Base-by-base conservation (phyloP, 2,113 vertebrate species). In the Notothenia rossii region DNA sequence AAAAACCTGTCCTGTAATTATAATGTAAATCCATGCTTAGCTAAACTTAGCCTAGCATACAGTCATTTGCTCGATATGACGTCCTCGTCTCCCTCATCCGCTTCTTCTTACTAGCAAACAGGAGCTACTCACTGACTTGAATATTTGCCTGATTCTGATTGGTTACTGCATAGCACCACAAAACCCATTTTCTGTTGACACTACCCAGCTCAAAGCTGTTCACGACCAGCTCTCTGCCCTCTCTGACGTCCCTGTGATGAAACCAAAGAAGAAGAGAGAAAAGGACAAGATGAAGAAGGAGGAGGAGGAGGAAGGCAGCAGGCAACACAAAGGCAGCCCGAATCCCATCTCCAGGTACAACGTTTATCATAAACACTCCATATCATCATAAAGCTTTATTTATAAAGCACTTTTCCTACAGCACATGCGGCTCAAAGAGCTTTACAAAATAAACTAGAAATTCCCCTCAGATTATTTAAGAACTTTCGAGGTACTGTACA, bases 241-340 rank as follows among this genome's bases (percentile, higher is more conserved):
- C 82, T 97, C 97, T 8, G 96, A 98, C 93, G 94, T 94, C 0
- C 97, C 97, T 0, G 95, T 94, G 76, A 97, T 94, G 86, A 97
- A 97, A 94, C 96, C 96, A 91, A 99, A 97, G 96, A 97, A 96
- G 93, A 97, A 96, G 83, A 97, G 95, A 56, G 96, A 97, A 55
- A 97, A 96, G 45, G 94, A 96, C 49, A 96, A 96, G 87, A 95
- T 29, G 29, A 29, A 29, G 29, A 29, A 29, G 29, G 29, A 29
- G 29, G 29, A 4, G 29, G 29, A 95, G 77, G 94, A 96, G 61
- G 90, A 94, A n/a, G n/a, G n/a, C 46, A 72, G 71, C 63, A 86
- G 84, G 59, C 94, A 95, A 90, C 96, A 91, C 91, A 96, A 95
- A 93, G 83, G 79, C 59, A 95, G 93, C 76, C 15, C 86, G 72